phyloP scores from a whole-genome alignment of 1,140 invertebrate genomes.

The Anthonomus grandis region DNA sequence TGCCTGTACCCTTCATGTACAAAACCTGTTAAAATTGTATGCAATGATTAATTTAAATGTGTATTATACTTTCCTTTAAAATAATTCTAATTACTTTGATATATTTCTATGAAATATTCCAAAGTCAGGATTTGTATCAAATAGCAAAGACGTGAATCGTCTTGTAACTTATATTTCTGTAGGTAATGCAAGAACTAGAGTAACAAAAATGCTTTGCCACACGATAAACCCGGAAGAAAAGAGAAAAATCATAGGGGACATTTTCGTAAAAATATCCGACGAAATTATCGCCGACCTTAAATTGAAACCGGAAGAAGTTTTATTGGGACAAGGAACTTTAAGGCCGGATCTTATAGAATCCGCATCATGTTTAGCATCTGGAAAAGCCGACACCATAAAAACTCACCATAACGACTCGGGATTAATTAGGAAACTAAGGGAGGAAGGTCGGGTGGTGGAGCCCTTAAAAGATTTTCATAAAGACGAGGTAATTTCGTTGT shows the following conservation, averaged over 20 bases:
- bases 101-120: too few relatives aligned
- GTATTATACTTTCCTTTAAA: too few relatives aligned
- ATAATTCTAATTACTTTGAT: too few relatives aligned
- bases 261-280: conserved; percentile 89
- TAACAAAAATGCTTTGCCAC: conserved; percentile 85
- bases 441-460: conserved; percentile 85
- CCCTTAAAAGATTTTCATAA: conserved; percentile 99
- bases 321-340: conserved; percentile 66
- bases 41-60: too few relatives aligned
- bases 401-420: conserved; percentile 99
- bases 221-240: conserved; percentile 93
- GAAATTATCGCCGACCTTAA: conserved; percentile 79
- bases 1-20: too few relatives aligned
- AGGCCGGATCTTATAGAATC: conserved; percentile 98
- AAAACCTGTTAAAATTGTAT: too few relatives aligned
- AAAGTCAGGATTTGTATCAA: too few relatives aligned
- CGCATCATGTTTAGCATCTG: conserved; percentile 82
- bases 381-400: conserved; percentile 93
- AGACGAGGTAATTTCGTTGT: conserved; percentile 78
- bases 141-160: too few relatives aligned
- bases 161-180: conserved; percentile 4
- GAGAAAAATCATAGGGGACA: conserved; percentile 97
- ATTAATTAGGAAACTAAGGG: conserved; percentile 82
- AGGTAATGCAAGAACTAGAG: conserved; percentile 60
- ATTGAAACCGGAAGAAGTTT: conserved; percentile 81